phyloP scores from a whole-genome alignment of 1,140 invertebrate species.

The Akabosia matsudoensis region DNA sequence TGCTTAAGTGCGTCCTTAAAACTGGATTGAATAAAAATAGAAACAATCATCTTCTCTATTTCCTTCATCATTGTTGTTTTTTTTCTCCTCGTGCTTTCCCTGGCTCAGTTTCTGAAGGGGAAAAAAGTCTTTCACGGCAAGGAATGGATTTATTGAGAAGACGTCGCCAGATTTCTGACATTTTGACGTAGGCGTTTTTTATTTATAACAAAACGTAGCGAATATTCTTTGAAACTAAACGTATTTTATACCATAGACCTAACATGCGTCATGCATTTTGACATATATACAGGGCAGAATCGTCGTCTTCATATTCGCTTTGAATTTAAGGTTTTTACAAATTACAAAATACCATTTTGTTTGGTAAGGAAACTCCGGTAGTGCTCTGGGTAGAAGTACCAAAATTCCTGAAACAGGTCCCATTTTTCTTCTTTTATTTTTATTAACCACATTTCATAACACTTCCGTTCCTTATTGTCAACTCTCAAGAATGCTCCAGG shows the following conservation, averaged over 20 bases:
- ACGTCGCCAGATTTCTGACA: constrained; percentile 45
- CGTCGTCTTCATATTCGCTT: no score
- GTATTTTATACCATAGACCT: no score
- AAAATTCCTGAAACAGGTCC: background rate
- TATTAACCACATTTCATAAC: constrained; percentile 21
- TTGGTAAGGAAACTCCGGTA: no score
- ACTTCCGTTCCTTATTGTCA: background rate
- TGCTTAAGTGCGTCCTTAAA: background rate
- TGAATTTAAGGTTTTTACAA: no score
- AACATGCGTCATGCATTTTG: no score
- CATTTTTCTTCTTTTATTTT: constrained; percentile 15
- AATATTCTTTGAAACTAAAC: no score
- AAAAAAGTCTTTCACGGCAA: background rate
- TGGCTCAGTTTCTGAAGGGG: background rate
- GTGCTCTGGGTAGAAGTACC: background rate
- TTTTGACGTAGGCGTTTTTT: constrained; percentile 32
- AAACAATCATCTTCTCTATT: constrained; percentile 12
- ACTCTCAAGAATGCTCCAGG: no score
- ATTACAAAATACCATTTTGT: no score
- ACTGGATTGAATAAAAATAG: background rate
- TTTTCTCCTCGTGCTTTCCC: background rate
- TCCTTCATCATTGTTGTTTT: background rate
- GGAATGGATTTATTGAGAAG: constrained; percentile 45
- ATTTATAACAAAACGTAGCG: background rate
- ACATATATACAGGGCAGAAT: no score